Evolutionary conservation across 1,140 invertebrate species (phyloP), one percentile per base, ranked within the genome.

Genomic region (Gonatopus flavifemur): DNA sequence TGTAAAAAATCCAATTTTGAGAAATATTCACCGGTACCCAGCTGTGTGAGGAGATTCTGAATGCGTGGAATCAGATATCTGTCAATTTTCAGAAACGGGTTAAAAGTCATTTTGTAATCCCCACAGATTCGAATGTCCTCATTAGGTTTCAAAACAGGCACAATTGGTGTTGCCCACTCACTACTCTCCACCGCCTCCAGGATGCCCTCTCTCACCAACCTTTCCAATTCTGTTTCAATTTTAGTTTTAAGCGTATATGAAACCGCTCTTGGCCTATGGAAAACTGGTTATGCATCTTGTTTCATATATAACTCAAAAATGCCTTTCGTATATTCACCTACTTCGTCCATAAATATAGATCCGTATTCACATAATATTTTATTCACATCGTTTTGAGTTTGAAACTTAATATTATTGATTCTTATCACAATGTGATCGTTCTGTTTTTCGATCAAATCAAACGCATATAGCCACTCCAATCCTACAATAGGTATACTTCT

Each of bases 1-100:
- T 49, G 33, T 32, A 22, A 16, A 0, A 55, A 36, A 10, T 59
- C 52, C 1, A 59, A 15, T 46, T 59, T 52, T 8, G 19, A 41
- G 42, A 50, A 49, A 28, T 35, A 38, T 3, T 22, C 32, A 10
- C 39, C 33, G 1, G 37, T 13, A 1, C 10, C 5, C 1, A 48
- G 12, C 1, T 41, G 36, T 0, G 12, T 0, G 4, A 54, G 36
- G 6, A 54, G 6, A 13, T 54, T 46, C 8, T 49, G 22, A 9
- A 43, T 25, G 3, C 25, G 49, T 1, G 35, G 46, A 3, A 54
- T 13, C 3, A 33, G 40, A 6, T 49, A 13, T 6, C 43, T 25
- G 10, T 54, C 35, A 1, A 54, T 2, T 5, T 19, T 6, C 9
- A 55, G 22, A 1, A 40, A 28, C 5, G 9, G 3, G 3, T 54